A percentile compares a stretch with the other conserved stretches of the same genome.
Evolutionary conservation across 2,113 vertebrate genomes (phyloP).

Genomic region (Ceyx margarethae): DNA sequence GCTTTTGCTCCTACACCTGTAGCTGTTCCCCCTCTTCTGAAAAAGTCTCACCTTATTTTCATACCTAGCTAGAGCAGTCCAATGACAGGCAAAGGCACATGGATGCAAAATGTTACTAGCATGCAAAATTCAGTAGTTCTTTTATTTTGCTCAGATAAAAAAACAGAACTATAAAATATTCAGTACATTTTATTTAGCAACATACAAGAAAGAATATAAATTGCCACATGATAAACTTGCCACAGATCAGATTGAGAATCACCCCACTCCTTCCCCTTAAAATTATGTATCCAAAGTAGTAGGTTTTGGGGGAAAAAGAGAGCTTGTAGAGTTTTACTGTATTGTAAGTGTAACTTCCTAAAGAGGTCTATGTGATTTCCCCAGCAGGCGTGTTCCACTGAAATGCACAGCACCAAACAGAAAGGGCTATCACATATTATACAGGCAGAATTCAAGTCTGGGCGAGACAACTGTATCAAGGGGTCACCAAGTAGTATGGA

Average conservation of each 20-base stretch:
- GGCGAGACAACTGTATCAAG: background rate
- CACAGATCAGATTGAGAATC: conserved; percentile 19
- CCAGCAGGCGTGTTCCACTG: background rate
- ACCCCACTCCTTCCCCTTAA: background rate
- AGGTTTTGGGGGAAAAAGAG: background rate
- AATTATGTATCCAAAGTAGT: background rate
- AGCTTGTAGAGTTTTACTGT: background rate
- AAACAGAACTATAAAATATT: conserved; percentile 66
- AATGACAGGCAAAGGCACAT: background rate
- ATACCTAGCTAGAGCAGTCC: fast-evolving
- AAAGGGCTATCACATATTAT: background rate
- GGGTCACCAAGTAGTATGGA: background rate
- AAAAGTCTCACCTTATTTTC: background rate
- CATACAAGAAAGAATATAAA: conserved; percentile 52
- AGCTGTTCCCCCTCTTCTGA: background rate
- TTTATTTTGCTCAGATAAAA: conserved; percentile 68
- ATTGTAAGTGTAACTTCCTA: background rate
- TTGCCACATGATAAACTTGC: background rate
- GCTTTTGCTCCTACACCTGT: background rate
- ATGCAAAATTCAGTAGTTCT: background rate
- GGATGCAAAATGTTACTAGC: background rate
- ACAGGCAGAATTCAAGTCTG: background rate
- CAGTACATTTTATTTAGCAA: conserved; percentile 58
- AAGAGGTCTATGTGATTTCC: background rate
- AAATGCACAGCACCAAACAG: background rate